phyloP scores from a whole-genome alignment of 2,888 invertebrate genomes.

The Drosophila paranaensis region DNA sequence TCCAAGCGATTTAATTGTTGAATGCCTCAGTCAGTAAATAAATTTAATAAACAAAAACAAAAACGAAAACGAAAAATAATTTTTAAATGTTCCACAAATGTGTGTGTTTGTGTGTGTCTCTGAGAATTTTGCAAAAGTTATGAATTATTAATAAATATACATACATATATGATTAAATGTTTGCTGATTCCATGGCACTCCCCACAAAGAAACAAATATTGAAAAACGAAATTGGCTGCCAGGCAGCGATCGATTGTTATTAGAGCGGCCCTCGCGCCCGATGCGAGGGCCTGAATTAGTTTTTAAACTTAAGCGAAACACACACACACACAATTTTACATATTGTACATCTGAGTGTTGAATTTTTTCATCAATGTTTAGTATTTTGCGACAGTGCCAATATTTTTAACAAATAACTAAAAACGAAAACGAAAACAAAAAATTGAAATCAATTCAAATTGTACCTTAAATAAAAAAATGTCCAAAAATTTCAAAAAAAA shows the following conservation, averaged over 20 bases:
- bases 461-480: constrained; percentile 61
- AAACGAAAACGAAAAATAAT: constrained; percentile 2
- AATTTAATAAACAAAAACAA: constrained; percentile 14
- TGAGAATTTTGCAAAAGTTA: constrained; percentile 53
- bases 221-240: constrained; percentile 19
- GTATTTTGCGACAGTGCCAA: constrained; percentile 65
- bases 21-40: constrained; percentile 73
- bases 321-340: constrained; percentile 54
- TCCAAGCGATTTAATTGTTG: constrained; percentile 51
- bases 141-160: constrained; percentile 30
- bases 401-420: constrained; percentile 38
- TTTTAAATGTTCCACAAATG: constrained; percentile 20
- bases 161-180: constrained; percentile 41
- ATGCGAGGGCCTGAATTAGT: constrained; percentile 20
- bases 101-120: constrained; percentile 45
- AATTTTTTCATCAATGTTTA: constrained; percentile 72
- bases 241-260: constrained; percentile 21
- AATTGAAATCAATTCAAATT: constrained; percentile 49
- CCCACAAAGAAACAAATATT: constrained; percentile 9
- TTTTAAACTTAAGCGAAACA: constrained; percentile 50
- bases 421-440: background rate
- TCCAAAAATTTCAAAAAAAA: constrained; percentile 30
- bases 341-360: constrained; percentile 71
- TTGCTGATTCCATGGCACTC: constrained; percentile 54
- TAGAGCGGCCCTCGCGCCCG: constrained; percentile 25